Evolutionary conservation across 2,888 invertebrate genomes (phyloP).

Genomic region (Ramazzottius varieornatus): DNA sequence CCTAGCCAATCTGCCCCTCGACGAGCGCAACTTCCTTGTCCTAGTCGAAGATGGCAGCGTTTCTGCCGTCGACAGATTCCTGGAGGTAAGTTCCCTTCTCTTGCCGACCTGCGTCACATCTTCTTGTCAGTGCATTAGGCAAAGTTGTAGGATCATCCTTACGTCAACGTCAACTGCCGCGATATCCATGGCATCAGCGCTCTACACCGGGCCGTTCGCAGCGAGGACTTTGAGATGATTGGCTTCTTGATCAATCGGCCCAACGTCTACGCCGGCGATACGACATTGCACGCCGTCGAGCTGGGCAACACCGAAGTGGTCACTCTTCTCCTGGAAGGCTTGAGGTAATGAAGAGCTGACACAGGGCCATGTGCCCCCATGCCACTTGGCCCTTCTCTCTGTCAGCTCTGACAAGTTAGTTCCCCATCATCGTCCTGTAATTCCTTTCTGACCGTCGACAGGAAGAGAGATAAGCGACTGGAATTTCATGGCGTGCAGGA

Average conservation of each 20-base stretch:
- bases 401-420: too few relatives aligned
- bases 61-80: background rate
- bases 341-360: background rate
- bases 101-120: background rate
- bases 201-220: background rate
- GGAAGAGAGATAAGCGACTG: background rate
- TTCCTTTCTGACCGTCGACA: too few relatives aligned
- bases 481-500: background rate
- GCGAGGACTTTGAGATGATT: constrained; percentile 2
- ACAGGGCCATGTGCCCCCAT: background rate
- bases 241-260: background rate
- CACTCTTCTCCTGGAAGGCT: background rate
- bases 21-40: background rate
- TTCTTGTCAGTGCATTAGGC: too few relatives aligned
- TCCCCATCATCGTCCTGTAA: too few relatives aligned
- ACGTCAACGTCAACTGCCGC: background rate
- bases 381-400: too few relatives aligned
- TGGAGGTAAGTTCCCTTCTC: too few relatives aligned
- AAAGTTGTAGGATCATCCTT: background rate
- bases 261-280: background rate
- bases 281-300: background rate
- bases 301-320: constrained; percentile 3
- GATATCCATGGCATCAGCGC: background rate
- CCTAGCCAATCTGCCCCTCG: background rate
- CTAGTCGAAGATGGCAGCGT: background rate